A percentile compares a stretch with the other conserved stretches of the same genome.
Evolutionary conservation across 2,113 vertebrate genomes (phyloP).

Genomic region (Hydrolagus affinis): DNA sequence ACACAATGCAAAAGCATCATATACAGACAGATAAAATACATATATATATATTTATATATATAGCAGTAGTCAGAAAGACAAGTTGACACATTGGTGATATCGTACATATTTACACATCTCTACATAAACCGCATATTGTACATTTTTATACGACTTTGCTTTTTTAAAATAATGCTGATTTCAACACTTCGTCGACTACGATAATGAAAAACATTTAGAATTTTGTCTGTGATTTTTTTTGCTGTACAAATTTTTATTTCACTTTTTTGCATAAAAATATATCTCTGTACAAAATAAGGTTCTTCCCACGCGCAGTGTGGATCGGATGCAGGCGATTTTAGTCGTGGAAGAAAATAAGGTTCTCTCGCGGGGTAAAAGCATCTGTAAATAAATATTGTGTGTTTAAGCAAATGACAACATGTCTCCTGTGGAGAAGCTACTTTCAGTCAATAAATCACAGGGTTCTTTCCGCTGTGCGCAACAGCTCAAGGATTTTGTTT

Average conservation of each 20-base stretch:
- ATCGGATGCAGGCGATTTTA: conserved; percentile 32
- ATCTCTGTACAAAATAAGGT: conserved; percentile 97
- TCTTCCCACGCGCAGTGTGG: conserved; percentile 40
- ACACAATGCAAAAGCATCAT: conserved; percentile 93
- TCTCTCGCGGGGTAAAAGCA: conserved; percentile 31
- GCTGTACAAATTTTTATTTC: conserved; percentile 94
- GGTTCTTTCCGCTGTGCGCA: not conserved
- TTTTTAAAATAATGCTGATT: conserved; percentile 77
- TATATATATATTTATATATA: conserved; percentile 63
- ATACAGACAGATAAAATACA: conserved; percentile 99
- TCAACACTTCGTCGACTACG: conserved; percentile 84
- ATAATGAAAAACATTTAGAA: conserved; percentile 95
- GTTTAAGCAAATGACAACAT: conserved; percentile 29
- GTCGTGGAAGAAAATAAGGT: conserved; percentile 22
- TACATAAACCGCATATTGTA: conserved; percentile 89
- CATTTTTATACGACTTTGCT: conserved; percentile 80
- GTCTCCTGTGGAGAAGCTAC: conserved; percentile 19
- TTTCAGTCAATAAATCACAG: conserved; percentile 26
- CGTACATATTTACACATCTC: conserved; percentile 95
- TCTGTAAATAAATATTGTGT: conserved; percentile 34
- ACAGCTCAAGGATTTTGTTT: too few species aligned
- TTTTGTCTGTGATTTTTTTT: conserved; percentile 70
- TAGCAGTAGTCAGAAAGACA: conserved; percentile 66
- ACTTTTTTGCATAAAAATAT: conserved; percentile 86
- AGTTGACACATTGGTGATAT: conserved; percentile 71